phyloP scores from a whole-genome alignment of 2,113 vertebrate species.

The Zeus faber region DNA sequence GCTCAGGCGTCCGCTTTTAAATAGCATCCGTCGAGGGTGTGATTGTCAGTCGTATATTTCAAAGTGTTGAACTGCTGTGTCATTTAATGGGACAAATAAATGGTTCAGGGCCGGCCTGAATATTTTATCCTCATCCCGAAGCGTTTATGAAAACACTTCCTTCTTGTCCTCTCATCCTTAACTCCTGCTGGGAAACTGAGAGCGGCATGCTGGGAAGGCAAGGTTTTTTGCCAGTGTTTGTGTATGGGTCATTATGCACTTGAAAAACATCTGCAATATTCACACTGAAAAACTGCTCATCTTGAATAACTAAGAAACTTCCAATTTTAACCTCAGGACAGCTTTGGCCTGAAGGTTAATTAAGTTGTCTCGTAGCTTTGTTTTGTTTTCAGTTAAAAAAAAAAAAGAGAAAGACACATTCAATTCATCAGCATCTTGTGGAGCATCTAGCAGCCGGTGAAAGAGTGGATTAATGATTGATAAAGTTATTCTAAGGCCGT shows the following conservation, averaged over 20 bases:
- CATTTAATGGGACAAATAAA: slow-evolving; percentile 8
- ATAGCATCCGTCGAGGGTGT: neutral
- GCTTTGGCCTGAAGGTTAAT: neutral
- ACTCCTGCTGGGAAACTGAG: slow-evolving; percentile 10
- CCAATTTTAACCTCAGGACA: neutral
- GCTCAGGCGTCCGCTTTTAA: neutral
- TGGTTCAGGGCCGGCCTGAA: slow-evolving; percentile 8
- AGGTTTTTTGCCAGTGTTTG: neutral
- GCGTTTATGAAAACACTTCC: slow-evolving; percentile 1
- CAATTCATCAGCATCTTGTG: neutral
- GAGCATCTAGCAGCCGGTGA: too few relatives aligned
- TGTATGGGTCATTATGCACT: slow-evolving; percentile 9
- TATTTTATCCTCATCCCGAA: slow-evolving; percentile 23
- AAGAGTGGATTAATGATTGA: neutral
- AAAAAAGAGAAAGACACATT: too few relatives aligned
- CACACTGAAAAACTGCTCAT: neutral
- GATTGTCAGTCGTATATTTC: too few relatives aligned
- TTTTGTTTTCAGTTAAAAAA: neutral
- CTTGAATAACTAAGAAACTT: neutral
- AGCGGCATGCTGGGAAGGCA: slow-evolving; percentile 6
- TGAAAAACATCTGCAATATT: neutral
- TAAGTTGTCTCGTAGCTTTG: neutral
- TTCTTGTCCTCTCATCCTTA: slow-evolving; percentile 7
- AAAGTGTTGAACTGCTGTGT: too few relatives aligned
- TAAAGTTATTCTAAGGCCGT: neutral